These are phyloP conservation scores for Zelostemma sp. DNA, from an alignment of 1,140 invertebrate species.

Conservation along the genomic window DNA sequence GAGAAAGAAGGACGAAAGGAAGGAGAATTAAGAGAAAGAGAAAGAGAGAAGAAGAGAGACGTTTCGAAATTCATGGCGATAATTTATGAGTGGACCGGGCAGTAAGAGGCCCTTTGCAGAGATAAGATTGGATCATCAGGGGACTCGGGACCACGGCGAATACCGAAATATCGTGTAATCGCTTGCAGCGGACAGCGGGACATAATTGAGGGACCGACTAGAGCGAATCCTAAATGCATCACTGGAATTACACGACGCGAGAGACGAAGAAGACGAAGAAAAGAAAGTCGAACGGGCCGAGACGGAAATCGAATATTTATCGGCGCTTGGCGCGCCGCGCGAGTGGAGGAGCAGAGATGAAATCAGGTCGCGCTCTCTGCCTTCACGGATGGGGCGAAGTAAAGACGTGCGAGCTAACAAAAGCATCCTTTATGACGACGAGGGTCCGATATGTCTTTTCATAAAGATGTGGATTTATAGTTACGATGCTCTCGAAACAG, in stretches of 20 bases:
- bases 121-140: conserved; percentile 54
- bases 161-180: conserved; percentile 52
- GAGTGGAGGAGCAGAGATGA: conserved; percentile 1
- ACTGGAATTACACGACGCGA: conserved; percentile 50
- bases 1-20: conserved; percentile 32
- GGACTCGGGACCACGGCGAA: conserved; percentile 49
- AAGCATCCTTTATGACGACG: conserved; percentile 37
- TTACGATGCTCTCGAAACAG: conserved; percentile 24
- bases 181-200: conserved; percentile 48
- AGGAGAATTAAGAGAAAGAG: conserved; percentile 46
- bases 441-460: conserved; percentile 39
- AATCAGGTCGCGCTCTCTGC: conserved; percentile 28
- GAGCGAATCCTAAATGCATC: conserved; percentile 53
- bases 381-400: conserved; percentile 1
- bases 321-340: conserved; percentile 5
- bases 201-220: conserved; percentile 53
- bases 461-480: conserved; percentile 47
- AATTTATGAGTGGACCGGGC: conserved; percentile 43
- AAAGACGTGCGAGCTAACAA: conserved; percentile 33
- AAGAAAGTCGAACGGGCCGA: conserved; percentile 42
- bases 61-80: conserved; percentile 50
- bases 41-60: conserved; percentile 29
- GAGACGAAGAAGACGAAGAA: conserved; percentile 36
- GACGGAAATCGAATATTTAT: conserved; percentile 51
- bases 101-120: conserved; percentile 29